Conservation (phyloP, 2,888 invertebrate genomes). For the Pemphredon lugubris region DNA sequence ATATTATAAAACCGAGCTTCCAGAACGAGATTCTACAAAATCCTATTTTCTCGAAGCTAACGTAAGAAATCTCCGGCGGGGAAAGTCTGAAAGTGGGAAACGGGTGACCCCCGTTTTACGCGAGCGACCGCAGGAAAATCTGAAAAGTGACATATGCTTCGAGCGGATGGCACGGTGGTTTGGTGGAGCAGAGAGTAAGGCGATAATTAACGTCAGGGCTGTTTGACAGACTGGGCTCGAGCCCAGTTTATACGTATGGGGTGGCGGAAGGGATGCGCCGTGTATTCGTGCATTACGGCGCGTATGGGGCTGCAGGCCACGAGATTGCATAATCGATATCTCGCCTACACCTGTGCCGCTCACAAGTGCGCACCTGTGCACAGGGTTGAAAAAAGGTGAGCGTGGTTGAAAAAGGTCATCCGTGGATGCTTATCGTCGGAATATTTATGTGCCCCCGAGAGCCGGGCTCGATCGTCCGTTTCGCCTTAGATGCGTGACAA, state of each 20-base stretch:
- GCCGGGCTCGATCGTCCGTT: conserved; percentile 15
- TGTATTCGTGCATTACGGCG: conserved; percentile 51
- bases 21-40: too few species aligned
- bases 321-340: conserved; percentile 78
- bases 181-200: conserved; percentile 57
- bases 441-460: conserved; percentile 33
- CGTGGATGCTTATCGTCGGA: conserved; percentile 44
- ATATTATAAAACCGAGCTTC: too few species aligned
- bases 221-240: conserved; percentile 58
- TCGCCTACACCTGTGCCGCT: conserved; percentile 71
- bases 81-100: not conserved
- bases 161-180: conserved; percentile 52
- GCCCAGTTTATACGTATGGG: conserved; percentile 46
- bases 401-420: conserved; percentile 58
- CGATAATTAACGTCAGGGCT: conserved; percentile 73
- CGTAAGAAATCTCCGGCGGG: too few species aligned
- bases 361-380: conserved; percentile 66
- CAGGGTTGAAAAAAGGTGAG: conserved; percentile 45
- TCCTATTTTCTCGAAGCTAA: too few species aligned
- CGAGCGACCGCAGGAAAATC: too few species aligned
- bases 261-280: conserved; percentile 45
- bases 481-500: conserved; percentile 6
- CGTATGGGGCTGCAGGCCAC: conserved; percentile 63
- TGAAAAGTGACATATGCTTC: conserved; percentile 68
- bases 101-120: too few species aligned